A percentile compares a stretch with the other conserved stretches of the same genome.
Evolutionary conservation across 2,888 invertebrate species (phyloP).

Genomic region (Leptothorax acervorum): DNA sequence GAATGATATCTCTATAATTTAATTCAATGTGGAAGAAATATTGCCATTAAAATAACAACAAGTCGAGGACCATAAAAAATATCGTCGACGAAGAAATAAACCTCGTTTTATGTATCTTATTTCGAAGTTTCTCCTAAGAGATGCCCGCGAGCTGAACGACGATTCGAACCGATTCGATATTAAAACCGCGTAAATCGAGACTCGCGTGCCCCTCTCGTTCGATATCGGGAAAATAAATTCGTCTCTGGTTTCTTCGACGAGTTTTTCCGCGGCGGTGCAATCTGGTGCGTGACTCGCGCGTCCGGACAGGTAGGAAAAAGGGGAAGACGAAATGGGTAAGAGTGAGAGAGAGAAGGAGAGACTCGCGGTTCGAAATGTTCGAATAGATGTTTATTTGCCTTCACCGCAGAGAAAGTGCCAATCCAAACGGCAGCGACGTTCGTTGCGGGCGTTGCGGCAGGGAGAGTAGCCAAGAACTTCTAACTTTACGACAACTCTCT

Average conservation of each 20-base stretch:
- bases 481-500: constrained; percentile 78
- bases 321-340: neutral
- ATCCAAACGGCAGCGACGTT: constrained; percentile 43
- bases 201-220: neutral
- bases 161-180: neutral
- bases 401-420: constrained; percentile 78
- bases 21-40: neutral
- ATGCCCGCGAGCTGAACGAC: neutral
- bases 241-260: constrained; percentile 20
- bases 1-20: too few species aligned
- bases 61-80: neutral
- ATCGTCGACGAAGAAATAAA: neutral
- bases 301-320: constrained; percentile 24
- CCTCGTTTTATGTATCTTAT: neutral
- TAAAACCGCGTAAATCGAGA: constrained; percentile 36
- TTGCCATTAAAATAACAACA: neutral
- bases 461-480: constrained; percentile 81
- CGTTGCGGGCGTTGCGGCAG: constrained; percentile 62
- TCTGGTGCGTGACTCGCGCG: constrained; percentile 26
- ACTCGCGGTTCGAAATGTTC: constrained; percentile 32
- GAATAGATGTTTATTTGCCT: constrained; percentile 64
- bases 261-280: constrained; percentile 27
- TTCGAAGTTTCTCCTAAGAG: neutral
- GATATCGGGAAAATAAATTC: constrained; percentile 12
- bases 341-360: constrained; percentile 32